A percentile compares a stretch with the other conserved stretches of the same genome.
These are phyloP conservation scores for Alosa alosa DNA, from an alignment of 2,113 vertebrate genomes.

Conservation along the genomic window DNA sequence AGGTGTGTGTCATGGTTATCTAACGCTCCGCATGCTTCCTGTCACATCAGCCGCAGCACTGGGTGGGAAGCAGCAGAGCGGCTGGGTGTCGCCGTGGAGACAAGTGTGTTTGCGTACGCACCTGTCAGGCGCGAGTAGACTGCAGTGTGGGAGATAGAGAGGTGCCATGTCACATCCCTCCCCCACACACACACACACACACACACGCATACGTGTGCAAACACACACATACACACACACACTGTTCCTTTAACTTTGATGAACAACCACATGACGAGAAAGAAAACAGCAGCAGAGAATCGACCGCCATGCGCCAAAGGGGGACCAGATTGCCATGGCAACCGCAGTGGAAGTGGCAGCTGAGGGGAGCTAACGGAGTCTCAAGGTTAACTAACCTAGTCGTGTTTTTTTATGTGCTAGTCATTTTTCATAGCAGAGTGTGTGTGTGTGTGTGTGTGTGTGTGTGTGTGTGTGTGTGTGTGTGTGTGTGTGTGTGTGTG, in stretches of 20 bases:
- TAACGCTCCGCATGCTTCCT: conserved; percentile 29
- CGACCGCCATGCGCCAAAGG: neutral
- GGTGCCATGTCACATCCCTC: neutral
- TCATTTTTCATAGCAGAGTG: neutral
- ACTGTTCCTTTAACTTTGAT: conserved; percentile 46
- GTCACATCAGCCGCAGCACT: conserved; percentile 5
- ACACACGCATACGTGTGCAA: conserved; percentile 1
- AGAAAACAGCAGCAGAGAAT: neutral
- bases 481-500: too few relatives aligned
- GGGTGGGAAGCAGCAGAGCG: neutral
- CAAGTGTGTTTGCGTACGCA: conserved; percentile 17
- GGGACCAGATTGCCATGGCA: conserved; percentile 61
- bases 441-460: conserved; percentile 11
- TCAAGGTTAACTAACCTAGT: conserved; percentile 69
- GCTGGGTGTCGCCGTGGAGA: conserved; percentile 6
- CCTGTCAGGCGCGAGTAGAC: neutral
- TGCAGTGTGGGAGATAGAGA: neutral
- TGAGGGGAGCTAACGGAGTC: conserved; percentile 51
- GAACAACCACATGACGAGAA: neutral
- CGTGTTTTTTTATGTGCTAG: conserved; percentile 64
- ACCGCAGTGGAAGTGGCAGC: conserved; percentile 54
- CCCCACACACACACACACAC: too few relatives aligned
- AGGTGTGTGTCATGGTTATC: conserved; percentile 43
- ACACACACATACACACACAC: conserved; percentile 15
- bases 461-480: conserved; percentile 26